Evolutionary conservation across 1,140 invertebrate genomes (phyloP), one percentile per base, ranked within the genome.

Genomic region (Macrostomum lignano): DNA sequence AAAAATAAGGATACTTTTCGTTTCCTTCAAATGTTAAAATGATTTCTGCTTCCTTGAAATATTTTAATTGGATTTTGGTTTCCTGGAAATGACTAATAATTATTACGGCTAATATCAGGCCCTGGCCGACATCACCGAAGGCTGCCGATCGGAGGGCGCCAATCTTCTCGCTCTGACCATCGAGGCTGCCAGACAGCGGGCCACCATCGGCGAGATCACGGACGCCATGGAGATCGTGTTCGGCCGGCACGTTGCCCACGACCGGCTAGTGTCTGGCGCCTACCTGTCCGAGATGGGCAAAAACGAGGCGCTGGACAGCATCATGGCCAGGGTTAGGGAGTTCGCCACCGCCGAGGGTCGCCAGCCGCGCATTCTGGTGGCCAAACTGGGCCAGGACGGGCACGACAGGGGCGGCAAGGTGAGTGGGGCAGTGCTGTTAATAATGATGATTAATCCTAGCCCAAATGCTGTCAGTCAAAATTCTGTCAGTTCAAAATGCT

Each of bases 351-450:
- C 46, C 17, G 67, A 69, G 43, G 68, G 68, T 19, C 46, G 67
- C 35, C 49, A 65, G 21, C 68, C 67, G 7, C 50, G 68, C 40
- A 66, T 70, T 32, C 48, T 70, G 24, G 64, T 70, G 1, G 68
- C 67, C 10, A 70, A 70, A 46, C 64, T 70, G 49, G 67, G 67
- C 17, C 67, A 70, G 45, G 67, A 70, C 51, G 67, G 67, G n/a
- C 67, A 70, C 48, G 67, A 70, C 44, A 48, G 67, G 22, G 67
- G 67, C 11, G 66, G 65, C 2, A 70, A 70, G 48, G 65, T n/a
- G n/a, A n/a, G n/a, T n/a, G n/a, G n/a, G n/a, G n/a, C n/a, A n/a
- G n/a, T n/a, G n/a, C n/a, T n/a, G n/a, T n/a, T n/a, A n/a, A n/a
- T n/a, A n/a, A n/a, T n/a, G n/a, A n/a, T n/a, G n/a, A n/a, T n/a